Conservation (phyloP, 2,797 vertebrate genomes). For the Pelobates cultripes region DNA sequence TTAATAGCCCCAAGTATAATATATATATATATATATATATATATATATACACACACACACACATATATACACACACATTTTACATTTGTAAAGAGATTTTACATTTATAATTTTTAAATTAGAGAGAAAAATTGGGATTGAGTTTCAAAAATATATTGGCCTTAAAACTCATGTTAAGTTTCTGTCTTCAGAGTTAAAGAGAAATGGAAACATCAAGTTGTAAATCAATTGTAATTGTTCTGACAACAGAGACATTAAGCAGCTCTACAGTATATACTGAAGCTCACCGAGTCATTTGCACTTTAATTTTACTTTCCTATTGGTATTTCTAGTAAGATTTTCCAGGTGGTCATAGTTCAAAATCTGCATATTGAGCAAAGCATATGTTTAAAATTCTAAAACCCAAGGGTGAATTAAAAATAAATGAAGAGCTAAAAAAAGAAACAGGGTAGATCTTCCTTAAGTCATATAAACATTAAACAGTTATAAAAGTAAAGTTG, state of each 20-base stretch:
- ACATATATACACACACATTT: no score
- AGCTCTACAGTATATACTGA: not conserved
- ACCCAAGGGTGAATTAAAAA: constrained; percentile 43
- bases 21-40: no score
- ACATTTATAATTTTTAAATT: no score
- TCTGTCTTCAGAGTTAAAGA: not conserved
- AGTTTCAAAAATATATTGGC: constrained; percentile 7
- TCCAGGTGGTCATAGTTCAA: constrained; percentile 25
- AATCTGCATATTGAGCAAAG: constrained; percentile 47
- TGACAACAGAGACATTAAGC: constrained; percentile 19
- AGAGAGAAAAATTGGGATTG: not conserved
- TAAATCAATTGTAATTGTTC: constrained; percentile 24
- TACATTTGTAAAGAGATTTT: no score
- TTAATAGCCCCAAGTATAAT: no score
- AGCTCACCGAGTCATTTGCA: constrained; percentile 6
- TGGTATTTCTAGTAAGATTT: constrained; percentile 12
- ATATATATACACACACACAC: no score
- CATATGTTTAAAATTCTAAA: constrained; percentile 47
- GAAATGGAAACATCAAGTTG: not conserved
- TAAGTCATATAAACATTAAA: constrained; percentile 6
- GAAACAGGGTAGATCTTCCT: not conserved
- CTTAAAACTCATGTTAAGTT: constrained; percentile 4
- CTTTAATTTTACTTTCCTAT: constrained; percentile 12
- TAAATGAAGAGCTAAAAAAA: constrained; percentile 27
- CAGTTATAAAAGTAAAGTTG: no score